phyloP scores from a whole-genome alignment of 2,113 vertebrate species.

The Alouatta palliata region DNA sequence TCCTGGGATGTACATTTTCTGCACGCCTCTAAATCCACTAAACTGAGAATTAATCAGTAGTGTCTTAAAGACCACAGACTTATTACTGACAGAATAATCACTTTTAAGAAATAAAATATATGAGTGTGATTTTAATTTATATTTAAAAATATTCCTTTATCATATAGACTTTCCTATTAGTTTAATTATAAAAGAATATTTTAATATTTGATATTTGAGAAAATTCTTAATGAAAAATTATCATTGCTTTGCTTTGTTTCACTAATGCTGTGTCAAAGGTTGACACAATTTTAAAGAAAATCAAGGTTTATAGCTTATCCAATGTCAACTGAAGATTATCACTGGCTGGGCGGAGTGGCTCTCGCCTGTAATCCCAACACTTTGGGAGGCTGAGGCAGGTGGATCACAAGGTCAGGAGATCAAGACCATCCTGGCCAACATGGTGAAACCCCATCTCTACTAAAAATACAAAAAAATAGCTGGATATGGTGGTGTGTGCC shows the following conservation, averaged over 20 bases:
- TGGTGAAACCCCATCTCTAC: background rate
- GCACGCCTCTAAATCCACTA: constrained; percentile 72
- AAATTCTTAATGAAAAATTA: constrained; percentile 52
- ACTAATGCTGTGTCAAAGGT: background rate
- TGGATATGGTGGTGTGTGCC: background rate
- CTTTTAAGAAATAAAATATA: constrained; percentile 42
- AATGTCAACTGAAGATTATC: background rate
- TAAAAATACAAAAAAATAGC: background rate
- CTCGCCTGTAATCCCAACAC: background rate
- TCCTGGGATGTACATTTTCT: constrained; percentile 77
- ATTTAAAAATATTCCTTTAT: constrained; percentile 50
- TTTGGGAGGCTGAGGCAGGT: background rate
- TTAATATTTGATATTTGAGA: constrained; percentile 58
- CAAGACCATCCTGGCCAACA: background rate
- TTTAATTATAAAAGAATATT: constrained; percentile 59
- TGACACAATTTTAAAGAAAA: constrained; percentile 28
- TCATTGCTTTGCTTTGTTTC: constrained; percentile 42
- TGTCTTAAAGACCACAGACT: constrained; percentile 70
- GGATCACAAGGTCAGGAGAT: background rate
- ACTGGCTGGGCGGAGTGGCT: background rate
- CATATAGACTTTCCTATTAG: background rate
- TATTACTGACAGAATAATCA: constrained; percentile 75
- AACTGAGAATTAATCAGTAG: constrained; percentile 82
- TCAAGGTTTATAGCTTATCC: background rate
- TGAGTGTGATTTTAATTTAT: constrained; percentile 62